Evolutionary conservation across 2,888 invertebrate species (phyloP).

Genomic region (Tupiocoris notatus): DNA sequence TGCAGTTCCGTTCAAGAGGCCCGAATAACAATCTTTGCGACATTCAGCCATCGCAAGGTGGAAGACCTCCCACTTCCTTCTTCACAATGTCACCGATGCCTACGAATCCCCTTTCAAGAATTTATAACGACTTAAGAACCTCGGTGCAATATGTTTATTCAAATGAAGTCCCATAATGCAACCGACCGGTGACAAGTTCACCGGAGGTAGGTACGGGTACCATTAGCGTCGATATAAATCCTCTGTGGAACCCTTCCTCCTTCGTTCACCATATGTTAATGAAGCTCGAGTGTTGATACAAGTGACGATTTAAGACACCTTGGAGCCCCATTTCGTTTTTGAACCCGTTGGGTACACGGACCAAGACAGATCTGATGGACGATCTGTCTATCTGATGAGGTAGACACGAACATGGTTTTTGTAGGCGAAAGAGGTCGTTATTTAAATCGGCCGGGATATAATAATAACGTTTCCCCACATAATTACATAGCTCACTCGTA

Average conservation of each 20-base stretch:
- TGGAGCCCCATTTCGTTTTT: background rate
- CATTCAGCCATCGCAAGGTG: too few species aligned
- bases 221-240: constrained; percentile 44
- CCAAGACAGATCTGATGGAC: constrained; percentile 17
- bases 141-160: constrained; percentile 44
- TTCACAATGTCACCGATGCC: constrained; percentile 16
- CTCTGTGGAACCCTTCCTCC: constrained; percentile 8
- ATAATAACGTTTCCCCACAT: constrained; percentile 28
- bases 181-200: constrained; percentile 35
- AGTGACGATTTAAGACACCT: constrained; percentile 26
- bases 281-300: constrained; percentile 41
- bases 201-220: constrained; percentile 36
- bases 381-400: constrained; percentile 35
- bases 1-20: too few species aligned
- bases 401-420: constrained; percentile 35
- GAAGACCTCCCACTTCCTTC: constrained; percentile 29
- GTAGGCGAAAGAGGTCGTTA: constrained; percentile 31
- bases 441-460: constrained; percentile 24
- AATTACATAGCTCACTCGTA: background rate
- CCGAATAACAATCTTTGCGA: too few species aligned
- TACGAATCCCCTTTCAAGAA: constrained; percentile 6
- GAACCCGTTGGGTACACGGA: background rate
- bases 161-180: constrained; percentile 43
- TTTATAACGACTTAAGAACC: constrained; percentile 33
- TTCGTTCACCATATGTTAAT: constrained; percentile 40